Evolutionary conservation across 2,888 invertebrate genomes (phyloP), one percentile per base, ranked within the genome.

Genomic region (Sylvicola fuscatus): DNA sequence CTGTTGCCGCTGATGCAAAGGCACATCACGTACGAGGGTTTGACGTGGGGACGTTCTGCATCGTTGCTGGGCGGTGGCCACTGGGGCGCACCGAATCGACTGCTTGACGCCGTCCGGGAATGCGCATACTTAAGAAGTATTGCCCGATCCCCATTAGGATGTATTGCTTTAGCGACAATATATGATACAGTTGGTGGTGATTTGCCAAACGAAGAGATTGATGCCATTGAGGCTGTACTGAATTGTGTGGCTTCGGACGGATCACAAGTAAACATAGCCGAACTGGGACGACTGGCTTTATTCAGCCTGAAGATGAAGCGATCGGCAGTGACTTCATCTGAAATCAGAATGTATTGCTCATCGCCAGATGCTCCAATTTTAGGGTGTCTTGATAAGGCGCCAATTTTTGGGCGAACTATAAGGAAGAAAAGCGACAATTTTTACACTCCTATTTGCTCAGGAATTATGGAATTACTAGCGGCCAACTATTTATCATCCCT

Each of bases 401-500:
- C 59, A 31, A 52, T 58, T 21, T 56, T 62, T 32, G 61, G 60
- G 1, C 58, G 51, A 37, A 45, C 49, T 2, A 50, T 60, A 13
- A 52, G 57, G 40, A 53, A 59, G 35, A 58, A 60, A 38, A 49
- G 52, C 2, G 62, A 62, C 28, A 45, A 44, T 39, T 47, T 58
- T 14, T 64, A 58, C 46, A 57, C 61, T 10, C 61, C 65, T 2
- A 54, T 66, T 27, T 65, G 66, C 45, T 53, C 60, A 33, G 58
- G 63, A 2, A 57, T 66, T 40, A 58, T 61, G 12, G 65, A 65
- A 43, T 66, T 62, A 44, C 48, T 66, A n/a, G 62, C 66, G 2
- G 66, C 66, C 2, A 64, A 64, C 43, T 66, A 66, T 45, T 53
- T 66, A n/a, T 60, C 64, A 1, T 64, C 65, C 1, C 52, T 66